Conservation (phyloP, 2,113 vertebrate genomes). For the Pluvialis apricaria region DNA sequence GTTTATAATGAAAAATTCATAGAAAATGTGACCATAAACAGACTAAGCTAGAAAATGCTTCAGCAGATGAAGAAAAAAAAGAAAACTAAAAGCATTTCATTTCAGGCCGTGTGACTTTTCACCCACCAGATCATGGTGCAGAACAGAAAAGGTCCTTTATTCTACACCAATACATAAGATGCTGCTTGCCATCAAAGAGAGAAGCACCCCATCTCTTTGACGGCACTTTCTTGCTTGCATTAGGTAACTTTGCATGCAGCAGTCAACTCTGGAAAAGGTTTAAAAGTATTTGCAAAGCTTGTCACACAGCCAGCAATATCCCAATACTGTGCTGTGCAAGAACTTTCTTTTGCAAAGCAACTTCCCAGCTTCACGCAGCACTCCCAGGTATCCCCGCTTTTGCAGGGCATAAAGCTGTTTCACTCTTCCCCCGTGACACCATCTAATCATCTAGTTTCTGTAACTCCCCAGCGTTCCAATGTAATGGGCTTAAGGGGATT, state of each 20-base stretch:
- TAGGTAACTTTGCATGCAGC: background rate
- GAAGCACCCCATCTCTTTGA: background rate
- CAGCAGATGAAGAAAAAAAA: background rate
- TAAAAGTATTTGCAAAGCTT: background rate
- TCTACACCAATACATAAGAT: background rate
- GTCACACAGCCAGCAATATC: background rate
- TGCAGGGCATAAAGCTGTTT: background rate
- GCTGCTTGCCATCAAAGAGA: background rate
- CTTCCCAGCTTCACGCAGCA: background rate
- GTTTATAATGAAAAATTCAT: conserved; percentile 56
- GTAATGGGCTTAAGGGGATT: background rate
- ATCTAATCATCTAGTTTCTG: background rate
- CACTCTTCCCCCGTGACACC: background rate
- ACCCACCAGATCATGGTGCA: background rate
- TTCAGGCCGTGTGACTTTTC: background rate
- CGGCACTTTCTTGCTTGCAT: background rate
- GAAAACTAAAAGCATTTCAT: background rate
- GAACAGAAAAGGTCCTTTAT: background rate
- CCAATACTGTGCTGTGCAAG: background rate
- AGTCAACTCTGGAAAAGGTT: background rate
- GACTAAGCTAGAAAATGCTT: background rate
- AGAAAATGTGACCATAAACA: conserved; percentile 29
- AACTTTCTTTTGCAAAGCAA: background rate
- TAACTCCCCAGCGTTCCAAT: background rate
- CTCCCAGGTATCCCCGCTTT: background rate